A percentile compares a stretch with the other conserved stretches of the same genome.
phyloP scores from a whole-genome alignment of 1,140 invertebrate species.

The Drosophila burlai region DNA sequence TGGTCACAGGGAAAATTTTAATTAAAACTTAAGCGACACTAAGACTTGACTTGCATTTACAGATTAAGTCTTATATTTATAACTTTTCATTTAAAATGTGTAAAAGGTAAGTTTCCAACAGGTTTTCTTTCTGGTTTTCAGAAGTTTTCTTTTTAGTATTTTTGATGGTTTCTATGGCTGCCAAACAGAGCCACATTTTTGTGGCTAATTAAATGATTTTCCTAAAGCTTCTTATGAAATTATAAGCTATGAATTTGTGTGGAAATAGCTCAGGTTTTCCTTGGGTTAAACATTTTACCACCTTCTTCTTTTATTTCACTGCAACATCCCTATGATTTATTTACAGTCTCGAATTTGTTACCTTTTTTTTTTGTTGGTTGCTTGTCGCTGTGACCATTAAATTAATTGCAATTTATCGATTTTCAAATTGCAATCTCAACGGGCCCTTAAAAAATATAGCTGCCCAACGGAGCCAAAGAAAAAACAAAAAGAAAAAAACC shows the following conservation, averaged over 20 bases:
- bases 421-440: constrained; percentile 83
- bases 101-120: neutral
- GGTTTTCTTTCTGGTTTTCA: neutral
- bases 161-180: neutral
- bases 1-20: constrained; percentile 26
- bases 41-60: constrained; percentile 25
- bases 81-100: constrained; percentile 4
- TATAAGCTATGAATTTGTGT: neutral
- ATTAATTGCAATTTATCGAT: constrained; percentile 85
- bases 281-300: neutral
- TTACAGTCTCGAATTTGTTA: constrained; percentile 8
- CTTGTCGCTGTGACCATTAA: constrained; percentile 78
- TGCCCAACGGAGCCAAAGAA: neutral
- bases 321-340: constrained; percentile 32
- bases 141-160: neutral
- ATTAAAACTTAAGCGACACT: constrained; percentile 27
- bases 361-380: constrained; percentile 13
- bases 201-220: constrained; percentile 16
- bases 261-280: neutral
- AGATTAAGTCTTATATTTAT: constrained; percentile 18
- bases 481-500: neutral
- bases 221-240: constrained; percentile 2
- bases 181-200: neutral
- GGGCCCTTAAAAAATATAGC: constrained; percentile 72
- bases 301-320: neutral